Percentiles rank a stretch among this genome's conserved stretches.
These are phyloP conservation scores for Sparidentex hasta DNA, from an alignment of 2,797 vertebrate genomes.

Conservation along the genomic window DNA sequence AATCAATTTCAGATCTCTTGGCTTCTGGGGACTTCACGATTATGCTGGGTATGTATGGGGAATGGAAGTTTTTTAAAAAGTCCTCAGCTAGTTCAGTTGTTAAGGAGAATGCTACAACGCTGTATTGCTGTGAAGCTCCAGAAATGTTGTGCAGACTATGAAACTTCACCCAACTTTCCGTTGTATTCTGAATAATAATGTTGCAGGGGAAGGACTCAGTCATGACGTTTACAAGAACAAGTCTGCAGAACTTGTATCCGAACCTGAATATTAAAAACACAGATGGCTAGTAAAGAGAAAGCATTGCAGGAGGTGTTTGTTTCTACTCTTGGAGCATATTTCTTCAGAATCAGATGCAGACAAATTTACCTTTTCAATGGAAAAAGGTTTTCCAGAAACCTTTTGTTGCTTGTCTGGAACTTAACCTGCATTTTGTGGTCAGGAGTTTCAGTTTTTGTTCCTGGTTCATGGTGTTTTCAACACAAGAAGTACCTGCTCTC, in stretches of 20 bases:
- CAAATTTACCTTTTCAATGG: too few relatives aligned
- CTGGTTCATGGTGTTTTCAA: neutral
- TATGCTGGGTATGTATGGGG: too few relatives aligned
- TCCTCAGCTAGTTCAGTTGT: too few relatives aligned
- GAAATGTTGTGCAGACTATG: too few relatives aligned
- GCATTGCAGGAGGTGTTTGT: too few relatives aligned
- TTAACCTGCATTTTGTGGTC: neutral
- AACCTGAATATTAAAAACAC: neutral
- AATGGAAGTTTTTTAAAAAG: too few relatives aligned
- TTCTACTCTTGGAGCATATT: too few relatives aligned
- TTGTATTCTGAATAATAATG: neutral
- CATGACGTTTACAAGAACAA: too few relatives aligned
- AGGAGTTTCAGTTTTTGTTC: constrained; percentile 5
- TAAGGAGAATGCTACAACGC: too few relatives aligned
- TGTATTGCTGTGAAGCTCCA: too few relatives aligned
- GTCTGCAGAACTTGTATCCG: neutral
- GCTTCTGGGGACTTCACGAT: too few relatives aligned
- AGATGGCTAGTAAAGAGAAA: neutral
- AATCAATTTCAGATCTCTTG: too few relatives aligned
- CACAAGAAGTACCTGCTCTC: neutral
- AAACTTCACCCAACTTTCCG: neutral
- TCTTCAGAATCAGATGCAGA: neutral
- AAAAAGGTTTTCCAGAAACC: neutral
- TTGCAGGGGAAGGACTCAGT: neutral
- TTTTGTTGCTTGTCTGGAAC: neutral